A percentile compares a stretch with the other conserved stretches of the same genome.
These are phyloP conservation scores for Tachysurus vachellii DNA, from an alignment of 2,113 vertebrate species.

Conservation along the genomic window DNA sequence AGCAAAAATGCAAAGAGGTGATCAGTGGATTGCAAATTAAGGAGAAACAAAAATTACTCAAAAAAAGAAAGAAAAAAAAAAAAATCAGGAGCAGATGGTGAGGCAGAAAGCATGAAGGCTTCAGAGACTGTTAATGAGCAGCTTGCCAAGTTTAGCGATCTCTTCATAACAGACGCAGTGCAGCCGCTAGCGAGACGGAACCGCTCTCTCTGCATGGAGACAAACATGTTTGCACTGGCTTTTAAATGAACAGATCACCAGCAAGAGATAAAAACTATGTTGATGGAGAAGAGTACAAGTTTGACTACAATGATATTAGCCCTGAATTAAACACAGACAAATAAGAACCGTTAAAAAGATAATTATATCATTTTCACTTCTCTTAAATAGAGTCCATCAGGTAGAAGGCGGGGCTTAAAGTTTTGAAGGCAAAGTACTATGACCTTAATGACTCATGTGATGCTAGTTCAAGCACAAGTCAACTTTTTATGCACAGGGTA, in stretches of 20 bases:
- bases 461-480: neutral
- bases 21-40: neutral
- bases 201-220: constrained; percentile 6
- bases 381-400: neutral
- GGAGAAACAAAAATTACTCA: constrained; percentile 15
- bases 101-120: constrained; percentile 38
- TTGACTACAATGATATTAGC: neutral
- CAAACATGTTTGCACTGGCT: neutral
- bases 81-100: constrained; percentile 37
- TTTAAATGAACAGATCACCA: neutral
- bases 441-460: neutral
- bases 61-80: neutral
- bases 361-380: neutral
- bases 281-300: neutral
- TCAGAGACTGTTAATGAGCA: constrained; percentile 50
- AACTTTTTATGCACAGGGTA: too few relatives aligned
- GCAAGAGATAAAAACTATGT: neutral
- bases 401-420: neutral
- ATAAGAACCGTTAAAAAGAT: neutral
- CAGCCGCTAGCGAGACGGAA: constrained; percentile 24
- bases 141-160: constrained; percentile 45
- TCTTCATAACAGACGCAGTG: constrained; percentile 33
- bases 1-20: neutral
- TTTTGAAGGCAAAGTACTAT: neutral
- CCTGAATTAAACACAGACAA: neutral